These are phyloP conservation scores for Caenorhabditis auriculariae DNA, from an alignment of 2,888 invertebrate species.

Conservation along the genomic window DNA sequence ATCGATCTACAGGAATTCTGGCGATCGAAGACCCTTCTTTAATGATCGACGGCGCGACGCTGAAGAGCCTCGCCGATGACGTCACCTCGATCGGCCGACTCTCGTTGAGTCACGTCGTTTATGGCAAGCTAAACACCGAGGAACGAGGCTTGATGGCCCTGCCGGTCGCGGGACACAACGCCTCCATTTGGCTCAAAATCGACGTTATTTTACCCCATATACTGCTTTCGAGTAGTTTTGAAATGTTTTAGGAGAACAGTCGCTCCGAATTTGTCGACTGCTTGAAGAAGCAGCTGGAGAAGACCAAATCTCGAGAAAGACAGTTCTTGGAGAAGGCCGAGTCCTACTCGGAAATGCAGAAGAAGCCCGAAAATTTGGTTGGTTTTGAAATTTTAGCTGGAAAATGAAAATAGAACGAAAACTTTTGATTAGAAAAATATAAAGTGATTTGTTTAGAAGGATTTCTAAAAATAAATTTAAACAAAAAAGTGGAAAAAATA, in stretches of 20 bases:
- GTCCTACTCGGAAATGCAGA: slow-evolving; percentile 17
- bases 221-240: neutral
- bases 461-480: too few relatives aligned
- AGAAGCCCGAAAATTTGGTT: too few relatives aligned
- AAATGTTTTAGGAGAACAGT: slow-evolving; percentile 4
- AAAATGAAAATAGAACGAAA: too few relatives aligned
- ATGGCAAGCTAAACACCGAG: slow-evolving; percentile 4
- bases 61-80: slow-evolving; percentile 13
- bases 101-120: slow-evolving; percentile 5
- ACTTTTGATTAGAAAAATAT: neutral
- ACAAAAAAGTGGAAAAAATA: too few relatives aligned
- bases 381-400: too few relatives aligned
- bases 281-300: slow-evolving; percentile 19
- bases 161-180: slow-evolving; percentile 32
- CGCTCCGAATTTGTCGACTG: slow-evolving; percentile 9
- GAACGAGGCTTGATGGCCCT: slow-evolving; percentile 13
- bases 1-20: neutral
- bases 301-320: slow-evolving; percentile 4
- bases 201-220: slow-evolving; percentile 4
- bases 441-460: too few relatives aligned
- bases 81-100: slow-evolving; percentile 17
- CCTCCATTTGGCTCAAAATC: slow-evolving; percentile 28
- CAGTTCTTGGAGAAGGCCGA: slow-evolving; percentile 18
- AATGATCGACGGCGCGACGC: too few relatives aligned
- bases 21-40: neutral